Evolutionary conservation across 2,113 vertebrate genomes (phyloP).

Genomic region (Trematocara macrostoma): DNA sequence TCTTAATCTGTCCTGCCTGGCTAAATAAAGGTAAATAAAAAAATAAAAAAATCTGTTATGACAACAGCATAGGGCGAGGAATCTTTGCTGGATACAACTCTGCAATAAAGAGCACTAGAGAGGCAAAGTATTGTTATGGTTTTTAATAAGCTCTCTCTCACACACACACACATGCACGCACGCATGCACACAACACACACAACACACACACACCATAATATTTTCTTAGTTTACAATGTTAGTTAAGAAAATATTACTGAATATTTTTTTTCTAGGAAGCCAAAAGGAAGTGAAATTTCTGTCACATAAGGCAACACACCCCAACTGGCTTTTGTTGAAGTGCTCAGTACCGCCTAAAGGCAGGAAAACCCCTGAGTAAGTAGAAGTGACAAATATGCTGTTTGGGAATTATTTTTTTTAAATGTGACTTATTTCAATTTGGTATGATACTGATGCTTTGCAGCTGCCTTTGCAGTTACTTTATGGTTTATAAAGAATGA

Average conservation of each 20-base stretch:
- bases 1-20: no score
- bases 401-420: background rate
- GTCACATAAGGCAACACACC: background rate
- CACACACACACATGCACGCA: background rate
- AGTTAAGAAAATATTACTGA: background rate
- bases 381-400: background rate
- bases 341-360: background rate
- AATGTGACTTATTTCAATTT: background rate
- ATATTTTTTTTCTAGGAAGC: background rate
- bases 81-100: background rate
- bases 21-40: no score
- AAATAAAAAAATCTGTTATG: no score
- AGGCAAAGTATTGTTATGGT: background rate
- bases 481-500: background rate
- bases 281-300: background rate
- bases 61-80: background rate
- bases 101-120: background rate
- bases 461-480: background rate
- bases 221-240: background rate
- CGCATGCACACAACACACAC: background rate
- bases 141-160: rapidly evolving
- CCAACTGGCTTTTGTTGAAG: background rate
- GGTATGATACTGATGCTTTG: background rate
- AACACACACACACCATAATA: background rate
- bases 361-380: background rate